These are phyloP conservation scores for Panopea generosa DNA, from an alignment of 2,888 invertebrate species.

Conservation along the genomic window DNA sequence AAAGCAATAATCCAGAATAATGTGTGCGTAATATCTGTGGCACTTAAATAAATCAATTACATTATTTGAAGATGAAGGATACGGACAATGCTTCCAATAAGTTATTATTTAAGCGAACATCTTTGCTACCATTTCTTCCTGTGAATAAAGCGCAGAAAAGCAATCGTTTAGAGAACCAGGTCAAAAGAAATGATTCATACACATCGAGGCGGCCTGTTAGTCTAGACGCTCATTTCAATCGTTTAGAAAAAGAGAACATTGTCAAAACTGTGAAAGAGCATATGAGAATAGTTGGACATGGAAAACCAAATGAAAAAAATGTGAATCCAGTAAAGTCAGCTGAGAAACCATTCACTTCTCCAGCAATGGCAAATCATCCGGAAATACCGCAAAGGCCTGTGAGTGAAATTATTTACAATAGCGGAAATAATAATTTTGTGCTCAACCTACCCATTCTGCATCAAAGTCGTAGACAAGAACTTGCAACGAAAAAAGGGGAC, in stretches of 20 bases:
- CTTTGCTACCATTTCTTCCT: too few species aligned
- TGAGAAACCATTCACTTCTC: too few species aligned
- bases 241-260: neutral
- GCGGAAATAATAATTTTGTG: neutral
- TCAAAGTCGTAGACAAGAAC: conserved; percentile 2
- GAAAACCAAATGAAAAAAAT: neutral
- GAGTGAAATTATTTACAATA: neutral
- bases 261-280: neutral
- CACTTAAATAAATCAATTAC: too few species aligned
- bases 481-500: neutral
- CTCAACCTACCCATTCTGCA: conserved; percentile 11
- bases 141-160: too few species aligned
- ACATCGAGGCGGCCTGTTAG: conserved; percentile 7
- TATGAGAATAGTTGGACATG: conserved; percentile 4
- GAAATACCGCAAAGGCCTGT: neutral
- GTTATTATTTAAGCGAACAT: too few species aligned
- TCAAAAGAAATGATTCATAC: neutral
- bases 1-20: too few species aligned
- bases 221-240: conserved; percentile 7
- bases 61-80: too few species aligned
- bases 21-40: too few species aligned
- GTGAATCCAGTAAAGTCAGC: too few species aligned
- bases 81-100: too few species aligned
- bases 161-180: too few species aligned
- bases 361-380: neutral